A percentile compares a stretch with the other conserved stretches of the same genome.
These are phyloP conservation scores for Mohoua ochrocephala DNA, from an alignment of 2,113 vertebrate genomes.

Conservation along the genomic window DNA sequence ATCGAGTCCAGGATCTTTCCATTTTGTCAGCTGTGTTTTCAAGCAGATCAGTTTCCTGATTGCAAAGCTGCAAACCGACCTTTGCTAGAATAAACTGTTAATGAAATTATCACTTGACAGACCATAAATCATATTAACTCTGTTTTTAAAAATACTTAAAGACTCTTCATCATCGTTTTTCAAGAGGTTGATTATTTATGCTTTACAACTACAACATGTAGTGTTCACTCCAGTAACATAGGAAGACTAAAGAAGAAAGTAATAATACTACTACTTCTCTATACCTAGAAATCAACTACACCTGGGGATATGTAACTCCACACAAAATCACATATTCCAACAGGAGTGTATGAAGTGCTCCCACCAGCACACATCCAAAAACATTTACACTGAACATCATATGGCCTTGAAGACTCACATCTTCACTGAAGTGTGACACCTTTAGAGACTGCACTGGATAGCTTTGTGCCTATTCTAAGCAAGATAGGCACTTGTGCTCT, in stretches of 20 bases:
- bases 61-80: neutral
- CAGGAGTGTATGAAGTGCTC: neutral
- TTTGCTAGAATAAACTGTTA: neutral
- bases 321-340: neutral
- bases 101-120: neutral
- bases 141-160: neutral
- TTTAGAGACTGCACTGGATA: neutral
- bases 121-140: neutral
- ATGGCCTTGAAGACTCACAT: neutral
- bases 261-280: neutral
- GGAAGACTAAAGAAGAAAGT: neutral
- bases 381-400: neutral
- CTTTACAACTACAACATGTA: neutral
- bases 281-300: neutral
- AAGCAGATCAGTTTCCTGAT: neutral
- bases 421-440: neutral
- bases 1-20: neutral
- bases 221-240: neutral
- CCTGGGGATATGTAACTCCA: neutral
- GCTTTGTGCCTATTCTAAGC: neutral
- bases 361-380: neutral
- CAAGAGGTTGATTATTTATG: neutral
- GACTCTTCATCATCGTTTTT: neutral
- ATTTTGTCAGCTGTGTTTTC: neutral
- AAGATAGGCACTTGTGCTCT: neutral